Conservation (phyloP, 2,888 invertebrate species). For the Mayetiola destructor region DNA sequence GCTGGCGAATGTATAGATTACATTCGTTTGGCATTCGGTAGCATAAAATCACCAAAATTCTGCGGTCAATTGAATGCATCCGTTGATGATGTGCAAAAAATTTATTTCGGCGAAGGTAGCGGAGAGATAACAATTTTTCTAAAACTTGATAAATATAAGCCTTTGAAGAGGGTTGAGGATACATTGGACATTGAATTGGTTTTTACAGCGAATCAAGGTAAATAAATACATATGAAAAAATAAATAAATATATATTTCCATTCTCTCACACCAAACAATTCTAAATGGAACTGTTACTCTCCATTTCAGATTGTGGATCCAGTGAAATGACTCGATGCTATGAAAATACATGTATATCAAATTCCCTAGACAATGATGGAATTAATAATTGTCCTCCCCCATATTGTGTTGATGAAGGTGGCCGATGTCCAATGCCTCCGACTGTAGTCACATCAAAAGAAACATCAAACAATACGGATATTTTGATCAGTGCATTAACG, state of each 20-base stretch:
- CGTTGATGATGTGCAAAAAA: not conserved
- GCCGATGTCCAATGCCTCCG: constrained; percentile 28
- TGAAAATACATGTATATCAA: constrained; percentile 29
- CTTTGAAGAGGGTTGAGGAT: constrained; percentile 21
- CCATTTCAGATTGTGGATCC: constrained; percentile 25
- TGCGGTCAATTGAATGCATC: constrained; percentile 13
- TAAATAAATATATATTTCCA: no score
- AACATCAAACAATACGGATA: constrained; percentile 23
- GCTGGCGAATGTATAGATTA: constrained; percentile 27
- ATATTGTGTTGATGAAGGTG: constrained; percentile 28
- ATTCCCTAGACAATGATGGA: constrained; percentile 30
- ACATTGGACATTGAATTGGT: constrained; percentile 30
- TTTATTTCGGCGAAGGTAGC: constrained; percentile 8
- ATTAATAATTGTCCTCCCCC: constrained; percentile 31
- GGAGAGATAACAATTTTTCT: not conserved
- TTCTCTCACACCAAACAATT: no score
- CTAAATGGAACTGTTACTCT: constrained; percentile 14
- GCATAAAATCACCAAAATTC: constrained; percentile 24
- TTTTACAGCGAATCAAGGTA: constrained; percentile 23
- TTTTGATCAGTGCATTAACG: constrained; percentile 31
- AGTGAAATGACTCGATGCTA: constrained; percentile 28
- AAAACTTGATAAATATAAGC: not conserved
- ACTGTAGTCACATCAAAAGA: constrained; percentile 20
- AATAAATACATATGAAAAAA: no score
- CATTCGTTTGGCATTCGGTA: constrained; percentile 29